Percentiles rank a stretch among this genome's conserved stretches.
Conservation (phyloP, 2,113 vertebrate genomes). For the Rhinopomastus cyanomelas region DNA sequence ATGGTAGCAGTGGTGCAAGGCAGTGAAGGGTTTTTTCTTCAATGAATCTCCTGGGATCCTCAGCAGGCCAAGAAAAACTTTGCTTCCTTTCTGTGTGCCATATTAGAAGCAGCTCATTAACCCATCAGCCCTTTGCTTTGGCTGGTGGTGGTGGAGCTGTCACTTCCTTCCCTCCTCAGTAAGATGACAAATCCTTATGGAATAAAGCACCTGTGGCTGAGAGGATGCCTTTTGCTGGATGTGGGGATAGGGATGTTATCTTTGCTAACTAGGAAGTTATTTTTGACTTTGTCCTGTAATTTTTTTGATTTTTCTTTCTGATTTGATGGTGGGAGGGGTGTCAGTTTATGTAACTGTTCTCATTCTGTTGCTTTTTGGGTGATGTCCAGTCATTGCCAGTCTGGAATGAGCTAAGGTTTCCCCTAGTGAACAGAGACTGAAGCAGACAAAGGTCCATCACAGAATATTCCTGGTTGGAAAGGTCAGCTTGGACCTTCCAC, state of each 20-base stretch:
- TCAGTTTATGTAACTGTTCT: neutral
- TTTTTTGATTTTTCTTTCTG: neutral
- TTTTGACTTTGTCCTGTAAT: neutral
- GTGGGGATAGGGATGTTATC: neutral
- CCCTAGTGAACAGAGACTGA: neutral
- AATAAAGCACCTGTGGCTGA: accelerated
- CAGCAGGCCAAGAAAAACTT: neutral
- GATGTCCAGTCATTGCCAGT: neutral
- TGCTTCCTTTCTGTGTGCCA: neutral
- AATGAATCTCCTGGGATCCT: neutral
- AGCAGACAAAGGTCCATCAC: neutral
- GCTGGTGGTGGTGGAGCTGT: neutral
- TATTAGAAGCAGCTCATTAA: neutral
- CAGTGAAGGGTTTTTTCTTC: neutral
- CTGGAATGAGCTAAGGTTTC: neutral
- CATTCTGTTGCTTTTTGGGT: neutral
- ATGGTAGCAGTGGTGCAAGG: neutral
- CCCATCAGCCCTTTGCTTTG: neutral
- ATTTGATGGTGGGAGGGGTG: neutral
- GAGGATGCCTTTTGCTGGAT: neutral
- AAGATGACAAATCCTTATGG: neutral
- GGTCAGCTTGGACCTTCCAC: neutral
- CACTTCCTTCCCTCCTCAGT: neutral
- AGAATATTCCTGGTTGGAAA: too few relatives aligned
- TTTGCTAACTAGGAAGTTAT: neutral